Conservation (phyloP, 2,113 vertebrate genomes). For the Prinia subflava region DNA sequence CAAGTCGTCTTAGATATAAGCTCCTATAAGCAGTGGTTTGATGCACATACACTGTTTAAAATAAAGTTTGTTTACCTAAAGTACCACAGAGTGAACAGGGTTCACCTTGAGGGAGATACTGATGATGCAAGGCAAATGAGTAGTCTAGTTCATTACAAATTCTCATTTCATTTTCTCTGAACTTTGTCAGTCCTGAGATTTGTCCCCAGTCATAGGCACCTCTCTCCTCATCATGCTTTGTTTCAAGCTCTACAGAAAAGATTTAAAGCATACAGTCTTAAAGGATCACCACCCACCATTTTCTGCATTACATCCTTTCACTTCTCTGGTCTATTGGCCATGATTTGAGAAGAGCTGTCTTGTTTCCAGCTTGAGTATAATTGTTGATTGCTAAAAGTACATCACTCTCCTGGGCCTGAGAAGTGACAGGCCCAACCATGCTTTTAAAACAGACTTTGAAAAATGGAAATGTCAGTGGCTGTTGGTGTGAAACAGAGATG, state of each 20-base stretch:
- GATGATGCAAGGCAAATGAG: not conserved
- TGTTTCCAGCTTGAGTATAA: not conserved
- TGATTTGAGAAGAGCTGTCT: not conserved
- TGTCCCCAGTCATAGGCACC: not conserved
- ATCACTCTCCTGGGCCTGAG: not conserved
- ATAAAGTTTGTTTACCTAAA: not conserved
- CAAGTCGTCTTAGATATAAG: not conserved
- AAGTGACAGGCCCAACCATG: not conserved
- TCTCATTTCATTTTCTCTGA: not conserved
- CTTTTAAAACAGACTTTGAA: constrained; percentile 28
- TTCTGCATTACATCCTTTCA: not conserved
- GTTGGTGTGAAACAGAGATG: not conserved
- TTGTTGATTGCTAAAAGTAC: not conserved
- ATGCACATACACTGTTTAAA: not conserved
- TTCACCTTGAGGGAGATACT: not conserved
- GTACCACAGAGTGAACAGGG: not conserved
- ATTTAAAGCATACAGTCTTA: not conserved
- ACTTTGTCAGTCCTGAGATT: not conserved
- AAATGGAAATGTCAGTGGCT: not conserved
- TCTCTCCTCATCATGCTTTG: not conserved
- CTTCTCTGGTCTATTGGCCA: not conserved
- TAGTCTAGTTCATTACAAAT: not conserved
- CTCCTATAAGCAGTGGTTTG: not conserved
- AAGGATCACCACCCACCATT: not conserved
- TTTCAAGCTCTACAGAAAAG: not conserved